Conservation (phyloP, 2,113 vertebrate species). For the Microtus oregoni region DNA sequence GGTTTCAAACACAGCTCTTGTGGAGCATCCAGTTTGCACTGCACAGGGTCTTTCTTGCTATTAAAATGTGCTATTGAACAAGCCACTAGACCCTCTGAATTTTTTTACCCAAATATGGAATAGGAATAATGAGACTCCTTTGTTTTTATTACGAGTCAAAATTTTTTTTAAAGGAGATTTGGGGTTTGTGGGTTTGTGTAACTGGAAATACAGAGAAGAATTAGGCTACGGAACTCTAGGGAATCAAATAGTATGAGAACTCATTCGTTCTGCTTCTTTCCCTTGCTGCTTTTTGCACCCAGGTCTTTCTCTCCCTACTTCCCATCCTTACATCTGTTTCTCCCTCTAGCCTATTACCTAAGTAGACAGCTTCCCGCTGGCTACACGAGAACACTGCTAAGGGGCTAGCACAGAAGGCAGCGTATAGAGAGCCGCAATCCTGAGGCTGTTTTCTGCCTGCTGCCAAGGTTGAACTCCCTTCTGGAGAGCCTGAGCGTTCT, state of each 20-base stretch:
- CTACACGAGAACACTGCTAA: background rate
- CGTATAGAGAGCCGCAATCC: background rate
- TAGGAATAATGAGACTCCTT: background rate
- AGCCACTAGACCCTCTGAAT: background rate
- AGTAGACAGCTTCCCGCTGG: background rate
- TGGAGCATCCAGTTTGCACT: background rate
- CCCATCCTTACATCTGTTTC: background rate
- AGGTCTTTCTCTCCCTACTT: background rate
- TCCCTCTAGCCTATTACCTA: background rate
- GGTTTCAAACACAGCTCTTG: background rate
- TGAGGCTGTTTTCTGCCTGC: background rate
- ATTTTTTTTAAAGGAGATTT: background rate
- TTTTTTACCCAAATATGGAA: background rate
- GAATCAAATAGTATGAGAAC: background rate
- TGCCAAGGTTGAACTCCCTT: background rate
- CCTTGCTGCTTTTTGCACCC: background rate
- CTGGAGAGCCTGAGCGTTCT: background rate
- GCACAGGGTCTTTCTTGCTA: background rate
- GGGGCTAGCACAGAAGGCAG: background rate
- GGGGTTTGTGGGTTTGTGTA: background rate
- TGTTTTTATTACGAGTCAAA: slow-evolving; percentile 37
- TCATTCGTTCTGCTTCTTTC: background rate
- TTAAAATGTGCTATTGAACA: background rate
- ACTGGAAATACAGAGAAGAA: background rate
- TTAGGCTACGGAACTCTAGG: background rate